A percentile compares a stretch with the other conserved stretches of the same genome.
Conservation (phyloP, 2,797 vertebrate species). For the Platyrinchus mystaceus region DNA sequence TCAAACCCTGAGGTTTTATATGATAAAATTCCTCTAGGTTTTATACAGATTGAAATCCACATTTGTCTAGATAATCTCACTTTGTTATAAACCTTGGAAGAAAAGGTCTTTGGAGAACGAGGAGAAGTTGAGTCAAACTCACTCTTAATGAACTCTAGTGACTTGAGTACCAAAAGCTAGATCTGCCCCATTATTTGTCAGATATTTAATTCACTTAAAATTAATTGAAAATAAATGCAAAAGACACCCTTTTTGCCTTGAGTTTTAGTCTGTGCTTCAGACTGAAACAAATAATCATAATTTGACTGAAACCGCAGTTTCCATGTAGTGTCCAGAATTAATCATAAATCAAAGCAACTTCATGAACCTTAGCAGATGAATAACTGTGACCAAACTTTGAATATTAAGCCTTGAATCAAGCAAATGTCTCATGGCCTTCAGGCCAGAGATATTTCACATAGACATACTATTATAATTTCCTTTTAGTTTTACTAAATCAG, state of each 20-base stretch:
- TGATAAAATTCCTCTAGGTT: not conserved
- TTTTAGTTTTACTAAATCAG: not conserved
- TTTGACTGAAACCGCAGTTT: not conserved
- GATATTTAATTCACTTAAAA: not conserved
- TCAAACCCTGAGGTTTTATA: not conserved
- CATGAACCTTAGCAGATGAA: not conserved
- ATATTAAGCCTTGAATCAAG: slow-evolving; percentile 13
- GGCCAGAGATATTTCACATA: not conserved
- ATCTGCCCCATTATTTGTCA: not conserved
- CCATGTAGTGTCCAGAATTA: not conserved
- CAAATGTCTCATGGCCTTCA: not conserved
- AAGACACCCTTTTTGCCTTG: not conserved
- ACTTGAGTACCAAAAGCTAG: not conserved
- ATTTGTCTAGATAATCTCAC: not conserved
- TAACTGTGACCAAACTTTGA: not conserved
- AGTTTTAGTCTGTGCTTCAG: not conserved
- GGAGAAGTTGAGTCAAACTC: not conserved
- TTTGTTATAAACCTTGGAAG: not conserved
- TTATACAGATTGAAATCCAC: not conserved
- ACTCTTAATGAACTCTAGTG: not conserved
- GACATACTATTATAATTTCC: not conserved
- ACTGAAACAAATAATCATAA: not conserved
- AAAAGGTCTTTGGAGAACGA: not conserved
- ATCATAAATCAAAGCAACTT: not conserved
- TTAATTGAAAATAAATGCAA: not conserved